Evolutionary conservation across 2,113 vertebrate genomes (phyloP).

Genomic region (Anser cygnoides): DNA sequence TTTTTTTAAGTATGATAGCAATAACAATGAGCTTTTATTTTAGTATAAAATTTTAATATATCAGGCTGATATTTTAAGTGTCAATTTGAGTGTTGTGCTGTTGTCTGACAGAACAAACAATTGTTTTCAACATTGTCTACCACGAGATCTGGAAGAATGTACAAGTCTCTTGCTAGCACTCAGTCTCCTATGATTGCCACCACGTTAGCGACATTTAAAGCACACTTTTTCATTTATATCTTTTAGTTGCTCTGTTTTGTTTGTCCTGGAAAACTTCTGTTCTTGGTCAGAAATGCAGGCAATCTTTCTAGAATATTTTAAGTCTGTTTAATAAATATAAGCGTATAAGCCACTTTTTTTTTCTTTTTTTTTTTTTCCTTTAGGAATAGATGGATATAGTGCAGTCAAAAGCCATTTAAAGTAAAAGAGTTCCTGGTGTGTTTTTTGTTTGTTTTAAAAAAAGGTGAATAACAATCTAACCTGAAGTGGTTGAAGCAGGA

Average conservation of each 20-base stretch:
- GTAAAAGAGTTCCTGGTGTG: background rate
- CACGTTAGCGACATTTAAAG: background rate
- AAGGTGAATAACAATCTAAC: background rate
- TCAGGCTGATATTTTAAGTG: background rate
- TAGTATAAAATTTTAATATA: background rate
- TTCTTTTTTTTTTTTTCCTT: background rate
- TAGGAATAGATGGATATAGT: background rate
- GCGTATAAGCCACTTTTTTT: background rate
- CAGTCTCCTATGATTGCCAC: background rate
- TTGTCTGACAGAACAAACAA: background rate
- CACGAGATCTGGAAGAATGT: background rate
- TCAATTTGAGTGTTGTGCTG: background rate
- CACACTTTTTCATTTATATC: background rate
- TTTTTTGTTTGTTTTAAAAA: background rate
- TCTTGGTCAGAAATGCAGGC: background rate
- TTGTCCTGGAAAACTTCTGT: background rate
- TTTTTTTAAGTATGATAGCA: background rate
- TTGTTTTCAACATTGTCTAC: background rate
- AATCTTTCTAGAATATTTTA: background rate
- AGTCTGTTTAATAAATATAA: background rate
- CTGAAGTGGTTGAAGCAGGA: background rate
- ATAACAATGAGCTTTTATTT: background rate
- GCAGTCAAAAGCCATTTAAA: background rate
- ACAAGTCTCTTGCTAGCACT: background rate
- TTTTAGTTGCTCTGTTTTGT: background rate